These are phyloP conservation scores for Spermophilus dauricus DNA, from an alignment of 2,113 vertebrate genomes.

Conservation along the genomic window DNA sequence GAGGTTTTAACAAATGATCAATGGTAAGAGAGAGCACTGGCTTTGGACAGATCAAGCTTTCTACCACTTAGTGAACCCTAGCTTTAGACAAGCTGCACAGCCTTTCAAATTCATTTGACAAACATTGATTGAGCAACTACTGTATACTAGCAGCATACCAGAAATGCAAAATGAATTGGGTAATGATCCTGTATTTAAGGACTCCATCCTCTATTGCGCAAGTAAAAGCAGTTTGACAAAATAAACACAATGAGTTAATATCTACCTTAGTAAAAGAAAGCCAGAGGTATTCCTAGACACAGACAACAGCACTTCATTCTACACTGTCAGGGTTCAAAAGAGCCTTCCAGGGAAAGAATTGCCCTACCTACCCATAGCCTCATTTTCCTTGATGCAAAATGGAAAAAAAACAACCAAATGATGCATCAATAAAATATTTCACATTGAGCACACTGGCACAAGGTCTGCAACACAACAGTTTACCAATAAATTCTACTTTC, in stretches of 20 bases:
- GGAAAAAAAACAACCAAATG: neutral
- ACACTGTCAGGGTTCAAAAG: neutral
- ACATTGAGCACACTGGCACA: neutral
- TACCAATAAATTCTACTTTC: neutral
- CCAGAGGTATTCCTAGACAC: neutral
- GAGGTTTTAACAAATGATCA: neutral
- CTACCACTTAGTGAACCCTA: neutral
- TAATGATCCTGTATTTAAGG: slow-evolving; percentile 21
- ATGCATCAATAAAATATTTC: neutral
- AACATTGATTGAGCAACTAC: neutral
- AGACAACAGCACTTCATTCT: neutral
- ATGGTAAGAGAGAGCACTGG: neutral
- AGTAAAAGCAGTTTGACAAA: slow-evolving; percentile 27
- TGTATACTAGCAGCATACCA: neutral
- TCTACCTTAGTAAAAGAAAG: neutral
- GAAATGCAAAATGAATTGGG: neutral
- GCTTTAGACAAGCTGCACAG: neutral
- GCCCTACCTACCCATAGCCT: neutral
- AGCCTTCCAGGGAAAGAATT: neutral
- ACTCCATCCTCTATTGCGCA: neutral
- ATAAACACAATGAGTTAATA: neutral
- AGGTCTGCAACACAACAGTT: neutral
- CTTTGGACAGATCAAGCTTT: neutral
- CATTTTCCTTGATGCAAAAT: neutral
- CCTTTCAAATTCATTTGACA: neutral